phyloP scores from a whole-genome alignment of 2,888 invertebrate species.

The Arrhopalites spinosus region DNA sequence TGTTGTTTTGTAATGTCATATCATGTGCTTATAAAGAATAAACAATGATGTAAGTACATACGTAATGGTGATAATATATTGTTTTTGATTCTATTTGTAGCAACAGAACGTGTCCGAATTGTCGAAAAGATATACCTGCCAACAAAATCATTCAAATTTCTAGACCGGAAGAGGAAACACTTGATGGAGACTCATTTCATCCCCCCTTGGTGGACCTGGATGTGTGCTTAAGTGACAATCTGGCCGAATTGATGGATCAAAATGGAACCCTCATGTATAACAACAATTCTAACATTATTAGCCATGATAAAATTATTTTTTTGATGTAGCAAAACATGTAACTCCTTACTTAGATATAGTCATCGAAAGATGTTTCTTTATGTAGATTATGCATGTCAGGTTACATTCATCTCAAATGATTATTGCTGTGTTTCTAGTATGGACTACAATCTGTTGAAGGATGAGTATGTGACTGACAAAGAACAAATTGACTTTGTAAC shows the following conservation, averaged over 20 bases:
- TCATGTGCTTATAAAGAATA: constrained; percentile 5
- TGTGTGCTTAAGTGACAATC: neutral
- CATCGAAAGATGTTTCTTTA: neutral
- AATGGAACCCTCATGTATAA: neutral
- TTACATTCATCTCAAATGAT: neutral
- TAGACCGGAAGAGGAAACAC: neutral
- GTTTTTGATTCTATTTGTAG: constrained; percentile 20
- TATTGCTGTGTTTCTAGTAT: too few species aligned
- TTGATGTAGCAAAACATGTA: neutral
- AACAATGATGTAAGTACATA: neutral
- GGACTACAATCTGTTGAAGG: too few species aligned
- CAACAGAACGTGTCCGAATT: constrained; percentile 47
- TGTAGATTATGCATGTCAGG: neutral
- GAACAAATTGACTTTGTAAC: too few species aligned
- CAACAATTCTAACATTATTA: neutral
- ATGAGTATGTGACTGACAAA: too few species aligned
- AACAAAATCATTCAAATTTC: constrained; percentile 34
- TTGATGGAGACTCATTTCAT: constrained; percentile 30
- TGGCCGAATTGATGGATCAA: neutral
- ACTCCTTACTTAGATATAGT: neutral
- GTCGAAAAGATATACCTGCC: constrained; percentile 39
- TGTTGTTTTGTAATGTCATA: neutral
- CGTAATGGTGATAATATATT: neutral
- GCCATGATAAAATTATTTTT: neutral
- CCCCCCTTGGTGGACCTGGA: neutral